Conservation (phyloP, 2,888 invertebrate species). For the Ashinkailepas kermadecensis region DNA sequence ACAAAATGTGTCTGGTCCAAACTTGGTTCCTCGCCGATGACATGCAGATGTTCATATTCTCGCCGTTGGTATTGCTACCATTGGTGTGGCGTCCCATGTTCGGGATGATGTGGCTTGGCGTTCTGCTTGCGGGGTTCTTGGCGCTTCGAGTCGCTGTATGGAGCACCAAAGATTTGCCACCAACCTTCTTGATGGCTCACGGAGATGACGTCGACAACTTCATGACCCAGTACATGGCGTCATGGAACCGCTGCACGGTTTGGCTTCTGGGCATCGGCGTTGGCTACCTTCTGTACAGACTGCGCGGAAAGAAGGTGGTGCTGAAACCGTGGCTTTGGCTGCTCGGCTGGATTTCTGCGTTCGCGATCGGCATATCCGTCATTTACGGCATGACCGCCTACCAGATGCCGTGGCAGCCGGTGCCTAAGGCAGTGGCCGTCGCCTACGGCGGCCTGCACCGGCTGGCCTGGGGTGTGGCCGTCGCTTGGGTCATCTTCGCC, state of each 20-base stretch:
- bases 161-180: constrained; percentile 21
- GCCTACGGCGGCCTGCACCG: constrained; percentile 58
- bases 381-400: constrained; percentile 62
- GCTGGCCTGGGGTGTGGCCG: constrained; percentile 58
- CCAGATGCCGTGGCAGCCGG: constrained; percentile 38
- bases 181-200: neutral
- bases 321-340: constrained; percentile 21
- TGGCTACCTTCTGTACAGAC: constrained; percentile 24
- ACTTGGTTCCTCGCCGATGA: constrained; percentile 27
- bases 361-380: constrained; percentile 59
- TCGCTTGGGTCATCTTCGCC: constrained; percentile 65
- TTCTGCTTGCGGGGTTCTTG: neutral
- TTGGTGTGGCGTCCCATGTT: constrained; percentile 14
- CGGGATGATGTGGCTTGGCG: constrained; percentile 1
- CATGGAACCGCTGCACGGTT: constrained; percentile 26
- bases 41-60: constrained; percentile 26
- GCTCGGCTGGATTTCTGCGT: constrained; percentile 60
- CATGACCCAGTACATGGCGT: neutral
- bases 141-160: constrained; percentile 7
- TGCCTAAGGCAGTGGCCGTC: constrained; percentile 52
- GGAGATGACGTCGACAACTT: neutral
- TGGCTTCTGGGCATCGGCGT: constrained; percentile 25
- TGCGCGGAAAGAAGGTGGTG: constrained; percentile 1
- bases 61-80: constrained; percentile 27
- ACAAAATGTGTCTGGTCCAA: neutral